Evolutionary conservation across 2,888 invertebrate genomes (phyloP).

Genomic region (Philereme transversata): DNA sequence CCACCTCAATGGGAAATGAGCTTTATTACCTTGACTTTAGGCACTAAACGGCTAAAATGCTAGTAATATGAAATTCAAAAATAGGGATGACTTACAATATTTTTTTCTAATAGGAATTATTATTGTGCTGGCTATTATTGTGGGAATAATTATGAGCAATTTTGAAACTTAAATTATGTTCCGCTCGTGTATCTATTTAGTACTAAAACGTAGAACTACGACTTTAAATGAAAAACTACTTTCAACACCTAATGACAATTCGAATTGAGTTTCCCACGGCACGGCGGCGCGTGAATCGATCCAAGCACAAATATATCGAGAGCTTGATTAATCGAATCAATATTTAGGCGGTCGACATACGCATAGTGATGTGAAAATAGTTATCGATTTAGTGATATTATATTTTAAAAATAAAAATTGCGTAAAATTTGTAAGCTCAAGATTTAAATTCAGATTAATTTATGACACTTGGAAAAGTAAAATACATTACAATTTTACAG

Average conservation of each 20-base stretch:
- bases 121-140: no score
- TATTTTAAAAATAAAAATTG: no score
- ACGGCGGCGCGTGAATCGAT: conserved; percentile 51
- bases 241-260: conserved; percentile 56
- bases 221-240: no score
- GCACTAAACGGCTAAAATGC: neutral
- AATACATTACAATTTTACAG: no score
- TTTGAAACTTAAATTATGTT: no score
- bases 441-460: no score
- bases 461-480: no score
- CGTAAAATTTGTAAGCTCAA: no score
- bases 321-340: conserved; percentile 60
- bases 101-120: no score
- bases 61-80: neutral
- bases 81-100: no score
- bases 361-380: conserved; percentile 30
- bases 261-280: conserved; percentile 61
- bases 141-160: no score
- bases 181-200: neutral
- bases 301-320: conserved; percentile 53
- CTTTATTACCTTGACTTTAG: conserved; percentile 3
- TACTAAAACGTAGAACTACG: conserved; percentile 45
- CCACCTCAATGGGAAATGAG: conserved; percentile 2
- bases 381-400: neutral
- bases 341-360: conserved; percentile 48